Conservation (phyloP, 2,797 vertebrate species). For the Periparus ater region DNA sequence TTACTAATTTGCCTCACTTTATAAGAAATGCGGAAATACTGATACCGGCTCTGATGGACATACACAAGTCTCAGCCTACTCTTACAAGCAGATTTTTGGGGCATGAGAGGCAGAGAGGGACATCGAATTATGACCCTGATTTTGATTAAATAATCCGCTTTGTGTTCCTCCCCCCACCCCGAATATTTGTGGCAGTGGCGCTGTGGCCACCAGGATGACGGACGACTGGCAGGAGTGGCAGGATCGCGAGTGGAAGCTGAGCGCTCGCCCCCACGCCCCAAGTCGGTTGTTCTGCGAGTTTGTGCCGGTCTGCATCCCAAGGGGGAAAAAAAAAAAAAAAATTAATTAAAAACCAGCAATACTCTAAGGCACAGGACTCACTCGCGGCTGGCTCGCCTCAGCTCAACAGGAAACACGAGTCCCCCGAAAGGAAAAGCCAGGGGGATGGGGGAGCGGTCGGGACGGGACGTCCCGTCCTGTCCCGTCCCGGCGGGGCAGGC, state of each 20-base stretch:
- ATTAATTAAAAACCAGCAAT: too few species aligned
- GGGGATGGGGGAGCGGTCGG: neutral
- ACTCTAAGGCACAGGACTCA: neutral
- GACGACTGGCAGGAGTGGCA: neutral
- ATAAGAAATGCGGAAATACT: accelerated
- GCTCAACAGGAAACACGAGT: neutral
- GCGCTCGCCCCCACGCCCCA: neutral
- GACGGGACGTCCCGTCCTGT: neutral
- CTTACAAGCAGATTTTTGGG: neutral
- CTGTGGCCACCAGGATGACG: neutral
- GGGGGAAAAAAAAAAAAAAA: neutral
- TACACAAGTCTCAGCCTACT: neutral
- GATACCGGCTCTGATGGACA: accelerated
- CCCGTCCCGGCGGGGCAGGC: neutral
- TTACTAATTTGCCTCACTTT: neutral
- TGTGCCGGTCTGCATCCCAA: neutral
- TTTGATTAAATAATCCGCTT: neutral
- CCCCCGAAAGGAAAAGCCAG: neutral
- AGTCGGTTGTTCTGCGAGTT: too few species aligned
- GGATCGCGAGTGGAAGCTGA: neutral
- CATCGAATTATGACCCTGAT: neutral
- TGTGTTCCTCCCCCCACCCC: neutral
- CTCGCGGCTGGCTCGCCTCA: neutral
- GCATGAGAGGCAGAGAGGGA: neutral
- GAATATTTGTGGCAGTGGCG: neutral